Base-by-base conservation (phyloP, 2,888 invertebrate genomes). In the Athalia cordata region DNA sequence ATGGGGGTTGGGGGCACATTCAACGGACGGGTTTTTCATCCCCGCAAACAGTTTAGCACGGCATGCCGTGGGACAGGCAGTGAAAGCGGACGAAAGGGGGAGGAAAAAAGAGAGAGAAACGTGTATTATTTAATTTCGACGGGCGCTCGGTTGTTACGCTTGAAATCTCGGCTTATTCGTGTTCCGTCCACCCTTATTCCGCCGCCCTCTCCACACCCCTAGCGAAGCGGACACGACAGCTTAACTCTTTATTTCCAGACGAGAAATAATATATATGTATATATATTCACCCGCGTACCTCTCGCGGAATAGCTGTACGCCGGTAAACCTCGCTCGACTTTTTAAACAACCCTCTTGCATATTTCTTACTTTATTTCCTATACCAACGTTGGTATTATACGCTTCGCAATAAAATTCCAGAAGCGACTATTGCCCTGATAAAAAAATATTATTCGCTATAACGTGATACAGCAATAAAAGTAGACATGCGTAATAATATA, bases 151-250 rank as follows among this genome's bases (percentile, higher is more conserved):
- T 75, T 50, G 74, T 75, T 75, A 75, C 75, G 75, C 75, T 61
- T 64, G 75, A 75, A 75, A 75, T 75, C 75, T 75, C 64, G 62
- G 75, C 75, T 75, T 75, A 75, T 64, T 75, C 75, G 75, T 75
- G 66, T 77, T 74, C 61, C 76, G 72, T 11, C 78, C 29, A 68
- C 68, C 77, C 67, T 77, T 72, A 77, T 78, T 61, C 77, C 74
- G 29, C 52, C 75, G 67, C 47, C 49, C 70, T 57, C 66, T 15
- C 59, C 67, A 77, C 79, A 67, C 45, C 57, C 59, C 57, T 6
- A 11, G 45, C 72, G 50, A 50, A 77, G 61, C 59, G 61, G 43
- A 59, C 68, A 50, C 66, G 77, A 77, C 77, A 77, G 77, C 65
- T 77, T 66, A 77, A 77, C 77, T 77, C 77, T 77, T 77, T 77